Conservation (phyloP, 2,888 invertebrate genomes). For the Clusia tigrina region DNA sequence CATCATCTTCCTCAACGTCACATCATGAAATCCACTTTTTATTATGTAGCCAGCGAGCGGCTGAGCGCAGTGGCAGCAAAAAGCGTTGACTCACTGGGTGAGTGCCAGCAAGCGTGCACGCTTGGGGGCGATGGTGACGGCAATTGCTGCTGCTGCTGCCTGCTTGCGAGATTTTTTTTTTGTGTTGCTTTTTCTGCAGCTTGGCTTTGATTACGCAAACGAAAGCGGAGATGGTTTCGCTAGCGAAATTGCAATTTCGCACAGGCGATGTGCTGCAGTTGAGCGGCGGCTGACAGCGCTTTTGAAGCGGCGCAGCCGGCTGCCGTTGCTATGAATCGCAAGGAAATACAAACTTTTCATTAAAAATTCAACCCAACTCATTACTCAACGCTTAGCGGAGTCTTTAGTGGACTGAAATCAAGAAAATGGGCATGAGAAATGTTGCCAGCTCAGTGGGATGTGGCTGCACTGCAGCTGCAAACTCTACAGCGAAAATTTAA, state of each 20-base stretch:
- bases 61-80: neutral
- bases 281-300: conserved; percentile 13
- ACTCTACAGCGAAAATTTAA: no score
- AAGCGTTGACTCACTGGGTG: neutral
- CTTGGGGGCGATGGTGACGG: conserved; percentile 5
- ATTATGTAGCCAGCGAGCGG: conserved; percentile 33
- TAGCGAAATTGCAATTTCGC: conserved; percentile 1
- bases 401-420: no score
- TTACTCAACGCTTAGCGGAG: conserved; percentile 26
- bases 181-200: neutral
- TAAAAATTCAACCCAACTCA: conserved; percentile 30
- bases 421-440: no score
- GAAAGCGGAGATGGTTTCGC: neutral
- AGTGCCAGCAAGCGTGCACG: neutral
- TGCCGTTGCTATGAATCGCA: neutral
- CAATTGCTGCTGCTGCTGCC: neutral
- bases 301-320: neutral
- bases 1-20: conserved; percentile 60
- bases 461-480: no score
- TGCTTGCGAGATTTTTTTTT: neutral
- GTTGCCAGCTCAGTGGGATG: no score
- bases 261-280: conserved; percentile 4
- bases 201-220: conserved; percentile 6
- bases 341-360: conserved; percentile 19
- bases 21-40: conserved; percentile 57